phyloP scores from a whole-genome alignment of 2,113 vertebrate genomes.

The Nettapus auritus region DNA sequence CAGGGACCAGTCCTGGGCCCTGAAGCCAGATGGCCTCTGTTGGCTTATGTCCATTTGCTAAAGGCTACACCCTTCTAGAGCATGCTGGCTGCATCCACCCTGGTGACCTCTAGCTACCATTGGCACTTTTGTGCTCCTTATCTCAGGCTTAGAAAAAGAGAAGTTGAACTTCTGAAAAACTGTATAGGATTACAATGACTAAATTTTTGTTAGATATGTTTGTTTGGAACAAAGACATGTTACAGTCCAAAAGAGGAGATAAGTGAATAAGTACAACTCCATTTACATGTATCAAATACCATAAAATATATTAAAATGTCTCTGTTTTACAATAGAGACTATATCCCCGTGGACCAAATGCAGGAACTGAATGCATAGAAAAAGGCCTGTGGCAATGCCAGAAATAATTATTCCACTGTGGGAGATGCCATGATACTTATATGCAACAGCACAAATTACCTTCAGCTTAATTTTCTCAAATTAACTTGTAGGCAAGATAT shows the following conservation, averaged over 20 bases:
- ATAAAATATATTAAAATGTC: not conserved
- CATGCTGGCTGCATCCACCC: accelerated
- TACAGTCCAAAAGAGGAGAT: not conserved
- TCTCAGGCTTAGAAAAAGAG: not conserved
- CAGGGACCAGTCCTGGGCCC: not conserved
- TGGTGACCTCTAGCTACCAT: not conserved
- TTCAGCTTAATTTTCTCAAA: not conserved
- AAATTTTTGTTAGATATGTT: not conserved
- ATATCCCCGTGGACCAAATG: not conserved
- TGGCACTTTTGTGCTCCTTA: not conserved
- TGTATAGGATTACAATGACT: not conserved
- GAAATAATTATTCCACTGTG: not conserved
- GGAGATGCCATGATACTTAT: accelerated
- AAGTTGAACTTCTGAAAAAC: not conserved
- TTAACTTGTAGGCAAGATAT: not conserved
- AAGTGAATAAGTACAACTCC: not conserved
- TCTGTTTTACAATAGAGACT: not conserved
- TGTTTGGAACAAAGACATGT: not conserved
- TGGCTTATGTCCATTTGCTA: not conserved
- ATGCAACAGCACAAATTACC: not conserved
- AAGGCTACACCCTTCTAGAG: not conserved
- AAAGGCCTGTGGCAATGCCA: not conserved
- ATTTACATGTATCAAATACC: not conserved
- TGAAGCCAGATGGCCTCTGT: not conserved
- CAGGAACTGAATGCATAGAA: not conserved